These are phyloP conservation scores for Spilarctia lutea DNA, from an alignment of 2,888 invertebrate genomes.

Conservation along the genomic window DNA sequence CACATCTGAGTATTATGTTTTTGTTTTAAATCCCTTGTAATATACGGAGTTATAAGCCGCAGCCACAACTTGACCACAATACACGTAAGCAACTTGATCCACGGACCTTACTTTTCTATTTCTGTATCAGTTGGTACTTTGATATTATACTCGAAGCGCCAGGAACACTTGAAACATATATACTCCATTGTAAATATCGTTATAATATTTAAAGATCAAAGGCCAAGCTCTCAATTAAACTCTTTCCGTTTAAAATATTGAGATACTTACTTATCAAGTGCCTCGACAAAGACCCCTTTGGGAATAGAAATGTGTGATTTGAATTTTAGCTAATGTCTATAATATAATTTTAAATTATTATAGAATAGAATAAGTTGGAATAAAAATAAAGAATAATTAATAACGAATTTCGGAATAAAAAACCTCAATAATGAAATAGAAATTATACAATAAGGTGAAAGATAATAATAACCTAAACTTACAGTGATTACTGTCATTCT, in stretches of 20 bases:
- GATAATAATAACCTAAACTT: not conserved
- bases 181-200: slow-evolving; percentile 24
- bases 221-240: slow-evolving; percentile 29
- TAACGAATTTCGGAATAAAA: not conserved
- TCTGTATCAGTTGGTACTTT: slow-evolving; percentile 48
- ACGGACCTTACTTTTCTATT: slow-evolving; percentile 55
- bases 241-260: slow-evolving; percentile 9
- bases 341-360: not conserved
- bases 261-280: not conserved
- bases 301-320: not conserved
- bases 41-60: slow-evolving; percentile 39
- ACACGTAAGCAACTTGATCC: slow-evolving; percentile 55
- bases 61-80: slow-evolving; percentile 53
- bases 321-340: not conserved
- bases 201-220: slow-evolving; percentile 50
- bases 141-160: slow-evolving; percentile 36
- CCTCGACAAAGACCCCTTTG: not conserved
- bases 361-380: not conserved
- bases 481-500: not conserved
- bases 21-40: slow-evolving; percentile 29
- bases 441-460: not conserved
- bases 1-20: slow-evolving; percentile 10
- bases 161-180: slow-evolving; percentile 37
- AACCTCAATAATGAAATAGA: not conserved
- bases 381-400: not conserved